Conservation (phyloP, 1,140 invertebrate species). For the Copidosoma floridanum region DNA sequence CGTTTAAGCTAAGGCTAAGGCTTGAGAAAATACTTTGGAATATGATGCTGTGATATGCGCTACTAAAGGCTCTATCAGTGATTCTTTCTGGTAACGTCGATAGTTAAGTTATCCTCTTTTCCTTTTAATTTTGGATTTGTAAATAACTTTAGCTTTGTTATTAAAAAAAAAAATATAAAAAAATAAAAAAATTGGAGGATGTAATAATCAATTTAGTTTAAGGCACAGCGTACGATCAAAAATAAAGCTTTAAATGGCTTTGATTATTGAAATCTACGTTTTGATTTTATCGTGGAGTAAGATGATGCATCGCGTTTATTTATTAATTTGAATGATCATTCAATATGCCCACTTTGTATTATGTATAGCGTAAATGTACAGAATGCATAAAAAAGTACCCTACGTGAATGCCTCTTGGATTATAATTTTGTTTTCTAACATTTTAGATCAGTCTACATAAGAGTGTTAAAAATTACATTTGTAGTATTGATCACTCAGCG, state of each 20-base stretch:
- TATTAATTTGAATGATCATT: slow-evolving; percentile 2
- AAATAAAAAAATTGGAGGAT: too few relatives aligned
- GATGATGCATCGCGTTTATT: slow-evolving; percentile 7
- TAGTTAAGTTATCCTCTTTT: too few relatives aligned
- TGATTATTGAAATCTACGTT: slow-evolving; percentile 3
- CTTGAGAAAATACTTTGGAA: slow-evolving; percentile 35
- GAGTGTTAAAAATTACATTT: too few relatives aligned
- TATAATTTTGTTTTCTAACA: too few relatives aligned
- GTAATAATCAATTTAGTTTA: too few relatives aligned
- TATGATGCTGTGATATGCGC: slow-evolving; percentile 56
- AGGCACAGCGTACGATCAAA: too few relatives aligned
- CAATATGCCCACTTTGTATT: too few relatives aligned
- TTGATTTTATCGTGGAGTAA: background rate
- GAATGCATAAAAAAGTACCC: too few relatives aligned
- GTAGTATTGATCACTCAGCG: too few relatives aligned
- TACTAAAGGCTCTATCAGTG: slow-evolving; percentile 47
- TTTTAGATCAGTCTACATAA: too few relatives aligned
- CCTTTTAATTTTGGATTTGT: slow-evolving; percentile 27
- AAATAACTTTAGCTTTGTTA: slow-evolving; percentile 36
- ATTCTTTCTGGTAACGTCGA: slow-evolving; percentile 24
- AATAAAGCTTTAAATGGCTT: slow-evolving; percentile 14
- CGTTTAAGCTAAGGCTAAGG: background rate
- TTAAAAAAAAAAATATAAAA: background rate
- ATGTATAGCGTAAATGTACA: too few relatives aligned
- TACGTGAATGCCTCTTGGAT: too few relatives aligned